These are phyloP conservation scores for Danaus plexippus DNA, from an alignment of 1,140 invertebrate genomes.

Conservation along the genomic window DNA sequence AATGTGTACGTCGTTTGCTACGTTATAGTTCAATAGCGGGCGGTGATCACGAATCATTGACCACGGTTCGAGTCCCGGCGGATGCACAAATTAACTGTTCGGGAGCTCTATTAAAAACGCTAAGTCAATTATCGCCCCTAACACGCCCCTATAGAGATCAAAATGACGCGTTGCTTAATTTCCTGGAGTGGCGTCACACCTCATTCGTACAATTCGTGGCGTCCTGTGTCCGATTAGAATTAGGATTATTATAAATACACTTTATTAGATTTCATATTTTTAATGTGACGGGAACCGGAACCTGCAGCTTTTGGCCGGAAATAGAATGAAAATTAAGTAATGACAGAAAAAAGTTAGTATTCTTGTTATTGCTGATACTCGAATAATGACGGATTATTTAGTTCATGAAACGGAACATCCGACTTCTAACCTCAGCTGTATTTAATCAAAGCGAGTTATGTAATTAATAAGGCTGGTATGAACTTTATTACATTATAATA, in stretches of 20 bases:
- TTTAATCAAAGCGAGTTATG: slow-evolving; percentile 5
- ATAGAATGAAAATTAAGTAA: no score
- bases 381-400: no score
- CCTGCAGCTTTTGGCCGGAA: no score
- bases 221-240: slow-evolving; percentile 34
- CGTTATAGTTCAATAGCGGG: neutral
- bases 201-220: slow-evolving; percentile 48
- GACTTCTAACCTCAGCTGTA: slow-evolving; percentile 18
- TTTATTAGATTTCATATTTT: neutral
- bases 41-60: slow-evolving; percentile 28
- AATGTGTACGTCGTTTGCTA: slow-evolving; percentile 17
- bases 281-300: no score
- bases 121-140: slow-evolving; percentile 20
- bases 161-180: slow-evolving; percentile 35
- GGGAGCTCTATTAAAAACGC: slow-evolving; percentile 10
- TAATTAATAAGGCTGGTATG: neutral
- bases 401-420: slow-evolving; percentile 1
- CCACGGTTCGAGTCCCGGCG: slow-evolving; percentile 24
- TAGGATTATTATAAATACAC: slow-evolving; percentile 29
- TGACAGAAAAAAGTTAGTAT: no score
- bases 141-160: slow-evolving; percentile 20
- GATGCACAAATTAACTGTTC: slow-evolving; percentile 37
- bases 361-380: no score
- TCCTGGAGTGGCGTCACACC: slow-evolving; percentile 42
- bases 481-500: slow-evolving; percentile 7